Evolutionary conservation across 2,888 invertebrate species (phyloP).

Genomic region (Noctua janthe): DNA sequence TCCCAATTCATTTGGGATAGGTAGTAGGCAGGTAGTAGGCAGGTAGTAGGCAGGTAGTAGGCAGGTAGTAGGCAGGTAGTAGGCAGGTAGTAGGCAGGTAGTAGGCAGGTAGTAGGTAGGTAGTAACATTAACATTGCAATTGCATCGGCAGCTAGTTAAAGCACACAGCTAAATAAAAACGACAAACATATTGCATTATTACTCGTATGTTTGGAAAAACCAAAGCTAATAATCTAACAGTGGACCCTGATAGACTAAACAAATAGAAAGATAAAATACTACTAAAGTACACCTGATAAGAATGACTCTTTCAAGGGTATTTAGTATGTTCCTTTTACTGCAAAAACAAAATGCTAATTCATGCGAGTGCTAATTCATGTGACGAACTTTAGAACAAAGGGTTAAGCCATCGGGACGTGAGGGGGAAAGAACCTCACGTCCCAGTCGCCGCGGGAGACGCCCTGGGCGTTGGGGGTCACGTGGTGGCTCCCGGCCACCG

Average conservation of each 20-base stretch:
- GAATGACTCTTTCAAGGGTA: constrained; percentile 1
- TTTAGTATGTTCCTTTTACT: not conserved
- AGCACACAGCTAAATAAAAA: not conserved
- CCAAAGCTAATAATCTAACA: constrained; percentile 11
- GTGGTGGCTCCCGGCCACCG: too few species aligned
- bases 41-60: too few species aligned
- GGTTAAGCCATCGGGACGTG: not conserved
- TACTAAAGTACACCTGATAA: constrained; percentile 22
- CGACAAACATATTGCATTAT: not conserved
- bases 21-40: too few species aligned
- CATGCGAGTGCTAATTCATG: not conserved
- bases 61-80: too few species aligned
- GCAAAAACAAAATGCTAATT: constrained; percentile 17
- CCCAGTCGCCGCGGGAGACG: too few species aligned
- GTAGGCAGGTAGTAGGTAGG: too few species aligned
- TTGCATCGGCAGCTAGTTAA: too few species aligned
- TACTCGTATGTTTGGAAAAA: constrained; percentile 17
- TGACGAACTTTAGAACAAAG: constrained; percentile 19
- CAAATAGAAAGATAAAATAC: constrained; percentile 34
- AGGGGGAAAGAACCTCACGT: too few species aligned
- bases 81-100: too few species aligned
- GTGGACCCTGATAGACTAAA: constrained; percentile 15
- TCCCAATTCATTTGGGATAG: too few species aligned
- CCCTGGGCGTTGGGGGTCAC: too few species aligned
- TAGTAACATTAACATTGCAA: too few species aligned